Evolutionary conservation across 2,888 invertebrate species (phyloP).

Genomic region (Aspidiotus rigidus): DNA sequence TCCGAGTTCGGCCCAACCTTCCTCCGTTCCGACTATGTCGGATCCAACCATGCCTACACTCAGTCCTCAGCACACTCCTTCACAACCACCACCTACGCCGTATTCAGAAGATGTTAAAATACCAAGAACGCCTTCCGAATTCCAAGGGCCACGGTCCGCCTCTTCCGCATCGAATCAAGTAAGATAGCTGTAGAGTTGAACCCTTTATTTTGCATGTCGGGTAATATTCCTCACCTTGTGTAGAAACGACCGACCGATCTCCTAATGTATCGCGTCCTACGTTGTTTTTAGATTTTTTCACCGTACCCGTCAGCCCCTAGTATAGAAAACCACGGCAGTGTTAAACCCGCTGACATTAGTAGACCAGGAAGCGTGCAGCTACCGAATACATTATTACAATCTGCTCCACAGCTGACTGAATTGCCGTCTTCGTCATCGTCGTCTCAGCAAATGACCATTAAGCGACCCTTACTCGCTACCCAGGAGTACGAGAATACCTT

Average conservation of each 20-base stretch:
- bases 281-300: conserved; percentile 30
- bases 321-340: conserved; percentile 26
- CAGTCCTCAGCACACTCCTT: conserved; percentile 54
- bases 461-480: conserved; percentile 67
- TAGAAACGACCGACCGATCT: neutral
- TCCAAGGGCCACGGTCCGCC: conserved; percentile 43
- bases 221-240: neutral
- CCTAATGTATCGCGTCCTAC: neutral
- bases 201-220: neutral
- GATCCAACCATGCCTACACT: conserved; percentile 62
- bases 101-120: conserved; percentile 40
- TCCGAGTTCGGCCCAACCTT: conserved; percentile 60
- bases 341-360: conserved; percentile 17
- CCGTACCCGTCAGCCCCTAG: conserved; percentile 35
- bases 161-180: conserved; percentile 44
- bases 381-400: conserved; percentile 26
- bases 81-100: conserved; percentile 43
- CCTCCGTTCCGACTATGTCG: conserved; percentile 53
- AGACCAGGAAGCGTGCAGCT: conserved; percentile 19
- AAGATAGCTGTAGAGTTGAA: neutral
- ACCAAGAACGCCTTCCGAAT: conserved; percentile 42
- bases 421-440: neutral
- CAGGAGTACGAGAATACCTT: conserved; percentile 70
- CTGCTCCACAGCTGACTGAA: conserved; percentile 16
- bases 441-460: conserved; percentile 43